phyloP scores from a whole-genome alignment of 2,888 invertebrate genomes.

The Parthenolecanium corni region DNA sequence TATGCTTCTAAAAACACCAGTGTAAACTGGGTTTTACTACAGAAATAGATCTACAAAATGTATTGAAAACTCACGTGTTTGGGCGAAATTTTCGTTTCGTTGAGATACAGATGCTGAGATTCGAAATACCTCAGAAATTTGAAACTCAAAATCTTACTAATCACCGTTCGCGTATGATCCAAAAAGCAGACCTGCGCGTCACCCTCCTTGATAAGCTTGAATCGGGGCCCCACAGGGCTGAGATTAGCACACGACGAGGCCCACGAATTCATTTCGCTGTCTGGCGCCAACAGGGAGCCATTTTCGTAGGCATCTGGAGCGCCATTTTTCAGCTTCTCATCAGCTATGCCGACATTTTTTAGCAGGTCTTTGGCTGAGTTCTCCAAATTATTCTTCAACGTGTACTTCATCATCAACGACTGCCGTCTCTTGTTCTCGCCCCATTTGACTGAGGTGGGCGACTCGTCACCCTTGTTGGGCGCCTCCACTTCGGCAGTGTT shows the following conservation, averaged over 20 bases:
- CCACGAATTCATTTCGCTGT: slow-evolving; percentile 14
- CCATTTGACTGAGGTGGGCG: background rate
- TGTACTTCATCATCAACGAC: slow-evolving; percentile 23
- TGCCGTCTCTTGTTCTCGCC: slow-evolving; percentile 18
- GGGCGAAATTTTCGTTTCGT: slow-evolving; percentile 55
- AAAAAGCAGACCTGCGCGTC: slow-evolving; percentile 62
- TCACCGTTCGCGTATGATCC: slow-evolving; percentile 63
- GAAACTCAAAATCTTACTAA: slow-evolving; percentile 64
- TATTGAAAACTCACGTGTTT: slow-evolving; percentile 52
- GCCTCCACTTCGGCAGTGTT: background rate
- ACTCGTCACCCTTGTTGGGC: background rate
- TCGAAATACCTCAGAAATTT: slow-evolving; percentile 69
- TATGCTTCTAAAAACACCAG: too few relatives aligned
- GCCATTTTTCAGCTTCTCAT: background rate
- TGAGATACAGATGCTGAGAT: slow-evolving; percentile 56
- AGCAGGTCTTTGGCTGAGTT: background rate
- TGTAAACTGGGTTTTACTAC: too few relatives aligned
- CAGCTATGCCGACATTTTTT: background rate
- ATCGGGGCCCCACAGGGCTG: slow-evolving; percentile 18
- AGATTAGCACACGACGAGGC: slow-evolving; percentile 20
- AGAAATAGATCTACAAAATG: background rate
- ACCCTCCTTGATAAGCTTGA: slow-evolving; percentile 51
- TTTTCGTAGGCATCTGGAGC: background rate
- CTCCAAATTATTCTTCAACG: slow-evolving; percentile 17
- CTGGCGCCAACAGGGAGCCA: background rate